Evolutionary conservation across 2,113 vertebrate genomes (phyloP), one percentile per base, ranked within the genome.

Genomic region (Sula dactylatra): DNA sequence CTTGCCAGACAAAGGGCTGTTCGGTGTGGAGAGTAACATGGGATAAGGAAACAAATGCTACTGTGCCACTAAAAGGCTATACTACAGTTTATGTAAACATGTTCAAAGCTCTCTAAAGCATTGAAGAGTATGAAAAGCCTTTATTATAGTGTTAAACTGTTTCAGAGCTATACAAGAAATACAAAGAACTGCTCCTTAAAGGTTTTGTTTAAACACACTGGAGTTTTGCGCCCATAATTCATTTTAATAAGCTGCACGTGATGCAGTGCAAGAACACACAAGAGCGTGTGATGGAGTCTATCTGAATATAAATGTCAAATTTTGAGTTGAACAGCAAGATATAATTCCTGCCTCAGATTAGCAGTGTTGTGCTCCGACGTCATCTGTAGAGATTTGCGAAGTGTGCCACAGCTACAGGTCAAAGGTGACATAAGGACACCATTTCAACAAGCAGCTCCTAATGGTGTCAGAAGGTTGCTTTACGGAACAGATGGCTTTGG

Each of bases 291-390:
- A 6, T 32, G 64, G 72, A 62, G 29, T 42, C 34, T 69, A 2
- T 44, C 36, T 50, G 44, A 44, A 72, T 42, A 49, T 10, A 82
- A 52, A 61, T 20, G 38, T 11, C n/a, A 9, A 15, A 8, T 69
- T 72, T 36, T 6, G 55, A 80, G 40, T 44, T 38, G 29, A 69
- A 62, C 1, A 2, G 10, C 17, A 3, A 50, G 49, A n/a, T 77
- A 4, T 0, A 2, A 11, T n/a, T 81, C 16, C 25, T 71, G 61
- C 19, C 59, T 87, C 25, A 2, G 11, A 1, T 50, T 5, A 14
- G 17, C 22, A 10, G 3, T 6, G 36, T 7, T 32, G 58, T n/a
- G 26, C 49, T 42, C 58, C 4, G 1, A 0, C 40, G 32, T 18
- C 55, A 14, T 21, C 84, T 31, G 6, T 19, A 19, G 3, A 8